Base-by-base conservation (phyloP, 2,797 vertebrate genomes). In the Cheirogaleus major region DNA sequence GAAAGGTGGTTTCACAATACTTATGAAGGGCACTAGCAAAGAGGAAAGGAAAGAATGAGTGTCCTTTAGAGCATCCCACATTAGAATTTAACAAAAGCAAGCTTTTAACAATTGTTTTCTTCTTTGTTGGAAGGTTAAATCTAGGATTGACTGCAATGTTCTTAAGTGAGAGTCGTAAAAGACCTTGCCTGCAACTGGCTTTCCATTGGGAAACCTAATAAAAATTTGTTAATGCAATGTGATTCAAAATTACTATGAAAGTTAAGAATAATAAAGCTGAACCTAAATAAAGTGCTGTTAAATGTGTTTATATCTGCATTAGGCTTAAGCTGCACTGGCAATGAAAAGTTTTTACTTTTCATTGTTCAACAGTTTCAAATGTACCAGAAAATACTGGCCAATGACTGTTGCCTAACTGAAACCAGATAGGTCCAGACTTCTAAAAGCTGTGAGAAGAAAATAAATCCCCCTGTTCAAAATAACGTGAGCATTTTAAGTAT, bases 311-410 rank as follows among this genome's bases (percentile, higher is more conserved):
- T 98, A 97, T 97, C 95, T 96, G 73, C 91, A 96, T 98, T 96
- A 98, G 89, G 79, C 89, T 82, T 97, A 97, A 97, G 95, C 92
- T 75, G 89, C 0, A 0, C 94, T 97, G 95, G 75, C 96, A 97
- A 90, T 97, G 96, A 81, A 55, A 87, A 97, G 98, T 98, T 98
- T 97, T 95, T 93, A 85, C 90, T 96, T 96, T 97, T 97, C 95
- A 83, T 98, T 98, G 97, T 98, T 98, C 94, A 97, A 87, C 95
- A 97, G 92, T 98, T 98, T 96, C 95, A 98, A 98, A 98, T 95
- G 92, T 97, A 98, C 97, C 94, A 97, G 97, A 98, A 98, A 98
- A 96, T 97, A 84, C 13, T 97, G 95, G 97, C 98, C 87, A 83
- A 96, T 97, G 84, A 95, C 52, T 92, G 17, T 96, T 97, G 87